phyloP scores from a whole-genome alignment of 1,140 invertebrate species.

The Coptotermes formosanus region DNA sequence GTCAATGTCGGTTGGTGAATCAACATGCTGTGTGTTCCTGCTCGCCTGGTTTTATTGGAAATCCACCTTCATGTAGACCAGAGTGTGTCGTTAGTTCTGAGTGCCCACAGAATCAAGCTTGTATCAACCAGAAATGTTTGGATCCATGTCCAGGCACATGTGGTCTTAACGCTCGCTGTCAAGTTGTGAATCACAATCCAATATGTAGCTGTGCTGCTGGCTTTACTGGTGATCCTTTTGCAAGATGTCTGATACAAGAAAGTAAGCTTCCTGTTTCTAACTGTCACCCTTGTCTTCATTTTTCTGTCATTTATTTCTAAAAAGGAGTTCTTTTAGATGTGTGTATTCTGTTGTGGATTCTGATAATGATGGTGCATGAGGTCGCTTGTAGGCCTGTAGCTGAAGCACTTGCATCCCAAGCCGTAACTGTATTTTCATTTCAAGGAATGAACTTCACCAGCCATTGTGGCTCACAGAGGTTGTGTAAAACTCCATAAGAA shows the following conservation, averaged over 20 bases:
- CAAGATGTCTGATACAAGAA: constrained; percentile 61
- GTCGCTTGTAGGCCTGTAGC: not conserved
- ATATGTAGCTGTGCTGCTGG: constrained; percentile 62
- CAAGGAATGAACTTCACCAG: too few relatives aligned
- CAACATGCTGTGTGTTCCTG: constrained; percentile 57
- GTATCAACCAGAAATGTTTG: constrained; percentile 52
- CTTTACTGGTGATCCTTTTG: constrained; percentile 77
- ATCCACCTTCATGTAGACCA: constrained; percentile 47
- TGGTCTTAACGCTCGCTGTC: constrained; percentile 56
- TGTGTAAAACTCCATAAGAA: too few relatives aligned
- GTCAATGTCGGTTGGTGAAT: constrained; percentile 59
- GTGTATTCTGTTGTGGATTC: not conserved
- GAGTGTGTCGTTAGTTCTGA: constrained; percentile 53
- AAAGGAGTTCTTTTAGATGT: not conserved
- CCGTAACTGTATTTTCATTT: too few relatives aligned
- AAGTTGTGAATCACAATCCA: constrained; percentile 58
- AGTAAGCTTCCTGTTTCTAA: constrained; percentile 49
- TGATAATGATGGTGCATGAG: not conserved
- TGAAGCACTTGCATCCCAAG: too few relatives aligned
- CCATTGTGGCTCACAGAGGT: too few relatives aligned
- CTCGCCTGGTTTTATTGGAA: constrained; percentile 56
- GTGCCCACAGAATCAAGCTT: constrained; percentile 49
- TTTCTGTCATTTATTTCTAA: constrained; percentile 22
- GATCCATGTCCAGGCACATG: constrained; percentile 55
- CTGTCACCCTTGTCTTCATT: not conserved